Evolutionary conservation across 2,888 invertebrate genomes (phyloP), one percentile per base, ranked within the genome.

Genomic region (Aphidoletes aphidimyza): DNA sequence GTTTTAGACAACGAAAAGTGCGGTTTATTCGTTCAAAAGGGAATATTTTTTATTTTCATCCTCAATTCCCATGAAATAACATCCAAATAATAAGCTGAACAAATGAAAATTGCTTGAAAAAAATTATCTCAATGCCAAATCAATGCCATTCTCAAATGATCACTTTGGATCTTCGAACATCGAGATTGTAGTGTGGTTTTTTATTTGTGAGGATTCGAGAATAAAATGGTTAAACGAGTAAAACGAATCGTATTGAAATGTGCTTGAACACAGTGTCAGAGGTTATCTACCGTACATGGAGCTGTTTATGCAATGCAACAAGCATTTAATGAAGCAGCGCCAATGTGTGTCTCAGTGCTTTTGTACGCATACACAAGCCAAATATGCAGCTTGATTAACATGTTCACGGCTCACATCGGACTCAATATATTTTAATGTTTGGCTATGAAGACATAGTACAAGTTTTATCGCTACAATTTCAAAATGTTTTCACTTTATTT

Each of bases 301-400:
- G 14, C 69, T 30, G 30, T 69, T 69, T 37, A 81, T 37, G 81
- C 37, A 81, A 81, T 81, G 81, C 37, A 81, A 81, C 81, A 81
- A 81, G 81, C 81, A 81, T 81, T 81, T 81, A 81, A 81, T 81
- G 81, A 81, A 81, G 81, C 37, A 81, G 81, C 81, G 81, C 81
- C 81, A 37, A 8, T 9, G 14, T 26, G 78, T 54, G 54, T 54
- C 5, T 22, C 26, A 19, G 37, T 81, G 36, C 37, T 19, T 69
- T 26, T 69, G 30, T 26, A 69, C 34, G 30, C 14, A n/a, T 34
- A 36, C 37, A 37, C 9, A 22, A 22, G 54, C 22, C 9, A 54
- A 5, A 8, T 39, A 8, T n/a, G 59, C 59, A 5, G 5, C 81
- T n/a, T 81, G 81, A 81, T 81, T 81, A 81, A 81, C 81, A 81